phyloP scores from a whole-genome alignment of 2,113 vertebrate genomes.

The Lamprologus tigripictilis region DNA sequence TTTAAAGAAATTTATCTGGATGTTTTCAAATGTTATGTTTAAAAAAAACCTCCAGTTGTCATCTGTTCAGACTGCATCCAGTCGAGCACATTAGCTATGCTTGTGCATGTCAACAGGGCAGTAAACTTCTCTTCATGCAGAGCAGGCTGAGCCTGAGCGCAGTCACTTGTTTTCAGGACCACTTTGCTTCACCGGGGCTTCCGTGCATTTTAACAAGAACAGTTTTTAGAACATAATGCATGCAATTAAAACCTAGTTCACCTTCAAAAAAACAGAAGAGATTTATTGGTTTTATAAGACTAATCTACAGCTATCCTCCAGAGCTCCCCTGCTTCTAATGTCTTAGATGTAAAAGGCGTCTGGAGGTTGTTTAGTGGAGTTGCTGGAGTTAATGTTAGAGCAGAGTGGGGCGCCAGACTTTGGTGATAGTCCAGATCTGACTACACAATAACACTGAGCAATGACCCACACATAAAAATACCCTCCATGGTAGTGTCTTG shows the following conservation, averaged over 20 bases:
- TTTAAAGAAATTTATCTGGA: not conserved
- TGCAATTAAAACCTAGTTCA: not conserved
- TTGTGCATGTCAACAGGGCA: not conserved
- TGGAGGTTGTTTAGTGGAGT: not conserved
- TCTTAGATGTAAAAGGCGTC: not conserved
- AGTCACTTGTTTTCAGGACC: not conserved
- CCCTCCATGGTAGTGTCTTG: not conserved
- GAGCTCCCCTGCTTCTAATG: not conserved
- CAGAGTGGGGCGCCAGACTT: not conserved
- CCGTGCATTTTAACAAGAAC: not conserved
- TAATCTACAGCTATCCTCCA: not conserved
- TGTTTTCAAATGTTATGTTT: not conserved
- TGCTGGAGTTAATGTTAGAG: not conserved
- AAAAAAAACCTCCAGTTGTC: rapidly evolving
- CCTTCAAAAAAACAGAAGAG: not conserved
- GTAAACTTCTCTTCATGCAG: not conserved
- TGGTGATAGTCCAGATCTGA: not conserved
- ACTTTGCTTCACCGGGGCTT: not conserved
- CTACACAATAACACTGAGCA: not conserved
- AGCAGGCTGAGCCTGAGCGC: not conserved
- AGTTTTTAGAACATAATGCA: not conserved
- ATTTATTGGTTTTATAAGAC: rapidly evolving
- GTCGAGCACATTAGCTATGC: not conserved
- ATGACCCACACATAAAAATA: not conserved
- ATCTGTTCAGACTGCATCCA: not conserved